phyloP scores from a whole-genome alignment of 2,113 vertebrate genomes.

The Corythornis vintsioides region DNA sequence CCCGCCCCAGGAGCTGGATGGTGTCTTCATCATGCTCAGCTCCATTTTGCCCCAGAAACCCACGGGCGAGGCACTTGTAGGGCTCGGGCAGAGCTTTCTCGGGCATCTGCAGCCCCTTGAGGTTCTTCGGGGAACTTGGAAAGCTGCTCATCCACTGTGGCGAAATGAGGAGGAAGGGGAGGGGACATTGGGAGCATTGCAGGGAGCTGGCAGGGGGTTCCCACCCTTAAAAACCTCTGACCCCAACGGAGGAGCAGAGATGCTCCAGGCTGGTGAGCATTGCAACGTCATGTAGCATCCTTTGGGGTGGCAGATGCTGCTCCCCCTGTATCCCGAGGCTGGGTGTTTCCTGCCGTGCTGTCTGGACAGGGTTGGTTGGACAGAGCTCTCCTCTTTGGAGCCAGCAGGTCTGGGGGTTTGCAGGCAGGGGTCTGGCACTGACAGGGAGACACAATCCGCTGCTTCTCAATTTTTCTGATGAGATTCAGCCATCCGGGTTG shows the following conservation, averaged over 20 bases:
- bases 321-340: accelerated
- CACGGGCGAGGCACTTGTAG: accelerated
- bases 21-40: background rate
- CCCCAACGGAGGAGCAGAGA: background rate
- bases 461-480: background rate
- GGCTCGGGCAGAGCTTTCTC: background rate
- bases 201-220: background rate
- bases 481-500: background rate
- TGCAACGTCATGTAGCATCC: background rate
- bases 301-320: background rate
- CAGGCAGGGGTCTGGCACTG: background rate
- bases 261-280: background rate
- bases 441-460: accelerated
- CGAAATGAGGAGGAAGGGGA: background rate
- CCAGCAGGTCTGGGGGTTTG: background rate
- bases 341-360: background rate
- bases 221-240: background rate
- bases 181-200: accelerated
- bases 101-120: background rate
- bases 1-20: accelerated
- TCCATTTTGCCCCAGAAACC: background rate
- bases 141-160: background rate
- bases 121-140: background rate
- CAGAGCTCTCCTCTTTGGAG: background rate
- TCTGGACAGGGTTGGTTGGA: background rate